Conservation (phyloP, 2,797 vertebrate genomes). For the Gouania willdenowi region DNA sequence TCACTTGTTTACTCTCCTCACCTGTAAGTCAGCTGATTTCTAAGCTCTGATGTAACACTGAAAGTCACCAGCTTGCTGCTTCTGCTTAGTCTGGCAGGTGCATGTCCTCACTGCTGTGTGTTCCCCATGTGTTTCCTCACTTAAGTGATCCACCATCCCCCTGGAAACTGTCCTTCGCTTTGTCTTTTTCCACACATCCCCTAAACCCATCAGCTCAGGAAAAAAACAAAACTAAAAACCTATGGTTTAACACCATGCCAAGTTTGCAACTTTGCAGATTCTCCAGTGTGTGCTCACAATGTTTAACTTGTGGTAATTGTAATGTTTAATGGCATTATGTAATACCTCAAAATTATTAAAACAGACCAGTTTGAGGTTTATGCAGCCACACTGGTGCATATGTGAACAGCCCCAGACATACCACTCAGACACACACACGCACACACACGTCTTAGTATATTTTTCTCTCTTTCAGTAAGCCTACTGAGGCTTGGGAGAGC, state of each 20-base stretch:
- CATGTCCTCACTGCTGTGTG: conserved; percentile 61
- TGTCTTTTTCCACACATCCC: conserved; percentile 46
- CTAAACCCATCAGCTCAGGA: conserved; percentile 67
- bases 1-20: conserved; percentile 13
- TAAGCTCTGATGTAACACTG: conserved; percentile 25
- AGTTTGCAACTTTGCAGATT: conserved; percentile 48
- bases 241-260: conserved; percentile 38
- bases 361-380: conserved; percentile 48
- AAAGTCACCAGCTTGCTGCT: conserved; percentile 19
- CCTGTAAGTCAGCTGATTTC: conserved; percentile 21
- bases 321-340: conserved; percentile 69
- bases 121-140: conserved; percentile 55
- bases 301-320: conserved; percentile 59
- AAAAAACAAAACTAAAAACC: conserved; percentile 29
- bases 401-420: conserved; percentile 44
- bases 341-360: conserved; percentile 60
- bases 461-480: conserved; percentile 46
- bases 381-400: conserved; percentile 27
- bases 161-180: conserved; percentile 47
- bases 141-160: conserved; percentile 60
- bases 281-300: conserved; percentile 40
- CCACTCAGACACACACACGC: conserved; percentile 13
- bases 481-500: conserved; percentile 19
- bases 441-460: conserved; percentile 29
- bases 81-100: conserved; percentile 65